Evolutionary conservation across 1,140 invertebrate genomes (phyloP).

Genomic region (Aphaenogaster rudis): DNA sequence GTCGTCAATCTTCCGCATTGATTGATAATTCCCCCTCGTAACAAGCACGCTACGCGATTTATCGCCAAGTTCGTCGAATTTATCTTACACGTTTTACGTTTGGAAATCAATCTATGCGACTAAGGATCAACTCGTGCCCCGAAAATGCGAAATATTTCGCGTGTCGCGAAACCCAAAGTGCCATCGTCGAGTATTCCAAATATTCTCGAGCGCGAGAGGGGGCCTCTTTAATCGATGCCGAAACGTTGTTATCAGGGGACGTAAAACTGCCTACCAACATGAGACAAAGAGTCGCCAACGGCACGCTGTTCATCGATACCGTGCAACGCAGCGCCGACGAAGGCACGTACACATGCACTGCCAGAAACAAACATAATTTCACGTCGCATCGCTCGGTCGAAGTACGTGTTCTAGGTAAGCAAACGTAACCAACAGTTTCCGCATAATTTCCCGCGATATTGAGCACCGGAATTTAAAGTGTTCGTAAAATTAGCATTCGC

Average conservation of each 20-base stretch:
- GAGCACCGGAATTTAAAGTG: slow-evolving; percentile 38
- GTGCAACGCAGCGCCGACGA: slow-evolving; percentile 90
- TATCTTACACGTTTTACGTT: slow-evolving; percentile 11
- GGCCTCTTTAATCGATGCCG: not conserved
- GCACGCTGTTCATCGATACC: slow-evolving; percentile 89
- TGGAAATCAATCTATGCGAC: slow-evolving; percentile 25
- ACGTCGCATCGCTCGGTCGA: slow-evolving; percentile 88
- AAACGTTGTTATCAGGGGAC: slow-evolving; percentile 85
- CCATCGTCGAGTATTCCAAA: not conserved
- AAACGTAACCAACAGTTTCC: slow-evolving; percentile 40
- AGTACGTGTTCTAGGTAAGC: slow-evolving; percentile 88
- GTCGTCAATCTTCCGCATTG: not conserved
- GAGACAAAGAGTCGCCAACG: slow-evolving; percentile 90
- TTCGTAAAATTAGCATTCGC: slow-evolving; percentile 48
- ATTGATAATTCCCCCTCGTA: slow-evolving; percentile 19
- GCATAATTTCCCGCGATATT: slow-evolving; percentile 50
- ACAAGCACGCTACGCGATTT: not conserved
- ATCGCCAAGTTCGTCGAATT: not conserved
- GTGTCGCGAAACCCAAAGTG: not conserved
- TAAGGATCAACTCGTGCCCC: not conserved
- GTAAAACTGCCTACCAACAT: slow-evolving; percentile 90
- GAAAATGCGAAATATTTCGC: slow-evolving; percentile 18
- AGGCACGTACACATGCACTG: slow-evolving; percentile 90
- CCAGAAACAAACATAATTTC: slow-evolving; percentile 89
- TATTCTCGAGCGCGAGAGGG: slow-evolving; percentile 12